A percentile compares a stretch with the other conserved stretches of the same genome.
These are phyloP conservation scores for Lerema accius DNA, from an alignment of 1,140 invertebrate species.

Conservation along the genomic window DNA sequence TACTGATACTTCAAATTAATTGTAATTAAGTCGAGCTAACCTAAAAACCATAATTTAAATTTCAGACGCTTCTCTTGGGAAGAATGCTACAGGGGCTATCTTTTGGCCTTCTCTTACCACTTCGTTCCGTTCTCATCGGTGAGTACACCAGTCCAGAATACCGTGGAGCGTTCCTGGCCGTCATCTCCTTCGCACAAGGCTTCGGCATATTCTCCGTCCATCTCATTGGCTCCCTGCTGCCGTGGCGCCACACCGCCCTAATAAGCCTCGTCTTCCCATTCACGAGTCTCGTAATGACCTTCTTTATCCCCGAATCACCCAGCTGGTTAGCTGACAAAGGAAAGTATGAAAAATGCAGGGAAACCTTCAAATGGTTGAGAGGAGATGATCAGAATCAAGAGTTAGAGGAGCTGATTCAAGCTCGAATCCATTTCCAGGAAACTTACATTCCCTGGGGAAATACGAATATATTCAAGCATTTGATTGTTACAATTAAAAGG, in stretches of 20 bases:
- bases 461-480: constrained; percentile 33
- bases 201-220: constrained; percentile 83
- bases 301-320: constrained; percentile 87
- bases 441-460: constrained; percentile 23
- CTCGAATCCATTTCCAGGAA: constrained; percentile 41
- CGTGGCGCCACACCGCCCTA: constrained; percentile 81
- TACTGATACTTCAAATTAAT: too few relatives aligned
- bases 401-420: constrained; percentile 63
- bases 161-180: constrained; percentile 81
- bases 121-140: constrained; percentile 62
- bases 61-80: constrained; percentile 52
- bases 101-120: constrained; percentile 53
- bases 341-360: constrained; percentile 70
- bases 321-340: constrained; percentile 85
- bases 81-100: constrained; percentile 60
- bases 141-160: constrained; percentile 78
- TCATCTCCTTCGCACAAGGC: constrained; percentile 75
- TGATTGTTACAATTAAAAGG: constrained; percentile 46
- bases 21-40: background rate
- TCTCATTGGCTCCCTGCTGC: constrained; percentile 81
- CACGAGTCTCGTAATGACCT: constrained; percentile 68
- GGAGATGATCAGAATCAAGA: constrained; percentile 69
- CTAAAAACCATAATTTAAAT: constrained; percentile 14
- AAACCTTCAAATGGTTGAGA: constrained; percentile 77
- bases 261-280: constrained; percentile 76